Conservation (phyloP, 1,140 invertebrate genomes). For the Heliconius hewitsoni region DNA sequence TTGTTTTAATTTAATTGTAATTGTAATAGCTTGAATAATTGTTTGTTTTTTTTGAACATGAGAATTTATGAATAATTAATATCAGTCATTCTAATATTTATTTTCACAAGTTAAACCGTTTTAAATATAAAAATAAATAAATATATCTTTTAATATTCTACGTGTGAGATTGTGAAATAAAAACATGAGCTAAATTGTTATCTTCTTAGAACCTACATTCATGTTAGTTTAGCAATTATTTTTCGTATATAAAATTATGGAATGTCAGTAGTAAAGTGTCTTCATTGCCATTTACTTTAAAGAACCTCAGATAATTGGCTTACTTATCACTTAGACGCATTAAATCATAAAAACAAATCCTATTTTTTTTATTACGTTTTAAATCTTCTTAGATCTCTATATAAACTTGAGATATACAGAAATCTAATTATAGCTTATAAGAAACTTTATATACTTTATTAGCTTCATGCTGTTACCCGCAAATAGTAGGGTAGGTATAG, state of each 20-base stretch:
- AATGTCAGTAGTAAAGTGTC: background rate
- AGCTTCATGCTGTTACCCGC: too few species aligned
- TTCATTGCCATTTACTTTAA: background rate
- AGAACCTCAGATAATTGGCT: background rate
- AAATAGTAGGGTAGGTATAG: too few species aligned
- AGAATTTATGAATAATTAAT: background rate
- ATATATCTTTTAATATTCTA: background rate
- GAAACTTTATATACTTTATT: background rate
- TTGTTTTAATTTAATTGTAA: background rate
- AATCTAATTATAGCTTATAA: background rate
- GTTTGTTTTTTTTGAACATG: background rate
- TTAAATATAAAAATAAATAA: background rate
- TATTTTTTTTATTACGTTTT: background rate
- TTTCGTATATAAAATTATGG: background rate
- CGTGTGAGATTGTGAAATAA: background rate
- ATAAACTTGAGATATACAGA: background rate
- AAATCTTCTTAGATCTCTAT: background rate
- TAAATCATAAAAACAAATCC: background rate
- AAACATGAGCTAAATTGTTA: background rate
- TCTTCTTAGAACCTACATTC: background rate
- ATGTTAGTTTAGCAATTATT: background rate
- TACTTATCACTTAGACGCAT: background rate
- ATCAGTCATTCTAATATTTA: background rate
- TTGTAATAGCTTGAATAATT: background rate
- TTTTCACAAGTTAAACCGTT: background rate